A percentile compares a stretch with the other conserved stretches of the same genome.
Evolutionary conservation across 2,797 vertebrate species (phyloP).

Genomic region (Thamnophis elegans): DNA sequence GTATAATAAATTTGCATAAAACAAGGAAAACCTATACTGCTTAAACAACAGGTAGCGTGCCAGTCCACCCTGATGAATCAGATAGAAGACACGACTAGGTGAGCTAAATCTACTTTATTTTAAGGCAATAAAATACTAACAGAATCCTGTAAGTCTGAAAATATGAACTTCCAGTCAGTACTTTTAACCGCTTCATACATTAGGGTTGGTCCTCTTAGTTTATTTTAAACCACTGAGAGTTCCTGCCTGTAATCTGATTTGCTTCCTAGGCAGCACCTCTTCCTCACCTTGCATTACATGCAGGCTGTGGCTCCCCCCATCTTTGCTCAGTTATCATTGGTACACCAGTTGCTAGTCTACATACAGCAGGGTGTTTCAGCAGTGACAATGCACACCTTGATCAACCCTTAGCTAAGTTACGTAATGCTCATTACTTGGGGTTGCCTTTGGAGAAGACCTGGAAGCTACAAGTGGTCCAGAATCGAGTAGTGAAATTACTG

Average conservation of each 20-base stretch:
- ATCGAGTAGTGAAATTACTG: not conserved
- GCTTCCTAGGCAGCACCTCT: not conserved
- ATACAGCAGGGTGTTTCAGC: not conserved
- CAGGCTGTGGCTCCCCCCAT: not conserved
- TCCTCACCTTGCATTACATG: not conserved
- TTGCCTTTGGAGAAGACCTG: not conserved
- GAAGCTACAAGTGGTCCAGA: not conserved
- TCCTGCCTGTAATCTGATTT: not conserved
- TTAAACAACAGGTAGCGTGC: not conserved
- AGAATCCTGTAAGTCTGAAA: not conserved
- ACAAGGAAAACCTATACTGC: not conserved
- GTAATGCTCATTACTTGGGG: not conserved
- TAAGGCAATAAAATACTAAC: not conserved
- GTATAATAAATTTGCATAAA: not conserved
- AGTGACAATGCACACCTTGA: not conserved
- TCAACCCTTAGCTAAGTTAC: not conserved
- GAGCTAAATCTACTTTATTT: not conserved
- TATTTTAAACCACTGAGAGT: not conserved
- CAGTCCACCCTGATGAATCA: not conserved
- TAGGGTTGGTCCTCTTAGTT: not conserved
- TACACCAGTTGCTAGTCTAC: not conserved
- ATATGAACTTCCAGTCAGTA: not conserved
- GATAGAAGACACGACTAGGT: not conserved
- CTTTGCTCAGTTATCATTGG: not conserved
- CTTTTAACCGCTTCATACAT: not conserved